A percentile compares a stretch with the other conserved stretches of the same genome.
phyloP scores from a whole-genome alignment of 2,888 invertebrate genomes.

The Aethes cnicana region DNA sequence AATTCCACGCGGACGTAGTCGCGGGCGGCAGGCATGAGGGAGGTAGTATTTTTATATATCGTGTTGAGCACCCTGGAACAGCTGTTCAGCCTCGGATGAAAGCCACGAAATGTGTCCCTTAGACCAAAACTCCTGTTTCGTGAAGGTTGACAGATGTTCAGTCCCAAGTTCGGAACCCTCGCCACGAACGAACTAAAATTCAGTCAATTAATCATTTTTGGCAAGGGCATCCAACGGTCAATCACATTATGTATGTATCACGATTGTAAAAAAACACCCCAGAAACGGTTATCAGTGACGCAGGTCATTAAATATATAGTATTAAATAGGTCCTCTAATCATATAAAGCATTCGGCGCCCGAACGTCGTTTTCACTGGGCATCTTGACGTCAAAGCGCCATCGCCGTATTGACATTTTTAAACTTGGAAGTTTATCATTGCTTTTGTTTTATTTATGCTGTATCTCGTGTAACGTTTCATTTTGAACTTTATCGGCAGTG shows the following conservation, averaged over 20 bases:
- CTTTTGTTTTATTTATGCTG: not conserved
- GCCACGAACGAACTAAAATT: too few relatives aligned
- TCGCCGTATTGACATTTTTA: conserved; percentile 19
- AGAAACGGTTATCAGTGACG: conserved; percentile 21
- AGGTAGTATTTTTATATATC: too few relatives aligned
- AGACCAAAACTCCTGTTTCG: too few relatives aligned
- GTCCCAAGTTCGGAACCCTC: too few relatives aligned
- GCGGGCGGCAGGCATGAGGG: too few relatives aligned
- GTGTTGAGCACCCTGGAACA: too few relatives aligned
- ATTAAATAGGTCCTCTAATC: conserved; percentile 23
- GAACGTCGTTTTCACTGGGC: conserved; percentile 18
- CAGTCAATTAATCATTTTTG: too few relatives aligned
- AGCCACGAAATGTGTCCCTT: too few relatives aligned
- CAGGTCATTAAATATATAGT: not conserved
- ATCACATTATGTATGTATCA: conserved; percentile 6
- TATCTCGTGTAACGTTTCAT: not conserved
- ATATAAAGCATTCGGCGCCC: conserved; percentile 16
- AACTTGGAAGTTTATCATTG: not conserved
- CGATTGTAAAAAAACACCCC: conserved; percentile 5
- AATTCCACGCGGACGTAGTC: too few relatives aligned
- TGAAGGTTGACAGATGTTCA: too few relatives aligned
- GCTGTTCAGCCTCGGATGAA: too few relatives aligned
- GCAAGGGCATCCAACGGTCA: conserved; percentile 4
- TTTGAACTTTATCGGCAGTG: not conserved
- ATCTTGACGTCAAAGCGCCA: conserved; percentile 27